Base-by-base conservation (phyloP, 2,113 vertebrate genomes). In the Pelecanoides urinatrix region DNA sequence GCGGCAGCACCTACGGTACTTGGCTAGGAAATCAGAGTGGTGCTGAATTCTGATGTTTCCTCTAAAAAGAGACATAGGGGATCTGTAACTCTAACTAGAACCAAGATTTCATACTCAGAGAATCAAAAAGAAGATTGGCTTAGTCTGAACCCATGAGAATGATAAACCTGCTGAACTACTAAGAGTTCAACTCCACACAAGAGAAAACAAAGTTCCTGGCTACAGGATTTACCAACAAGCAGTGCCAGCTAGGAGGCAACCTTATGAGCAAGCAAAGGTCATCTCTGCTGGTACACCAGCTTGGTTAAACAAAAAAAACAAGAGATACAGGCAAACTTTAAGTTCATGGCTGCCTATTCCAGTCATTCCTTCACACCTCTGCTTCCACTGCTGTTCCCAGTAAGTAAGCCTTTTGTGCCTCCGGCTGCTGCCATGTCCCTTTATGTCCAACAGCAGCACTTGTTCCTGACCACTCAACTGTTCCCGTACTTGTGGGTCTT, bases 31-130 rank as follows among this genome's bases (percentile, higher is more conserved):
- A 89, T 38, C 76, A 83, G 53, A 94, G 80, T 4, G 0, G 68
- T 61, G 76, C 63, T 80, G 49, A 94, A 86, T 76, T 68, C 71
- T 86, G 55, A 61, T 20, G 84, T 63, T 88, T 92, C 52, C 88
- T 83, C 80, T 84, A 65, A 89, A 88, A 92, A 83, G 90, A 93
- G 92, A 86, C 87, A 73, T 59, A 47, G 49, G 84, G 88, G 88
- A 94, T 86, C 76, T 65, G 53, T 93, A 94, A 94, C 58, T 80
- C 67, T 76, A 96, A 86, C 76, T 67, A 91, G 76, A 94, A 67
- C 90, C 68, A 72, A 83, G 67, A 86, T 45, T 80, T 83, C 76
- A 45, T 65, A 76, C 58, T 93, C 58, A 59, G 29, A 88, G 52
- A 91, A 88, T 82, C 62, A 86, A 58, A 89, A 55, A 45, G 67